A percentile compares a stretch with the other conserved stretches of the same genome.
These are phyloP conservation scores for Columba janthina DNA, from an alignment of 2,113 vertebrate genomes.

Conservation along the genomic window DNA sequence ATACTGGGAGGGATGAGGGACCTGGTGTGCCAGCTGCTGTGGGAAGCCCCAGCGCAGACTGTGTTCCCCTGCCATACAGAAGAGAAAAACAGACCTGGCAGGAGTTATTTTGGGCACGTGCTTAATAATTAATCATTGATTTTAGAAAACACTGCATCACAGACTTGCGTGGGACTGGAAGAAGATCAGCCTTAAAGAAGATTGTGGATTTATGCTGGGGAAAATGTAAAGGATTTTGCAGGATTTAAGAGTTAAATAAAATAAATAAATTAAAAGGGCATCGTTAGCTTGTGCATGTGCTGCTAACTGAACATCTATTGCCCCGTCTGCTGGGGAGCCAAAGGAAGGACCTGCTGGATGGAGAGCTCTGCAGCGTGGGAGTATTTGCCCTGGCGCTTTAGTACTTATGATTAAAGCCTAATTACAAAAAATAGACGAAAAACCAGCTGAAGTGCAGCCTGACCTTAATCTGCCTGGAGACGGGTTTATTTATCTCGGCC, in stretches of 20 bases:
- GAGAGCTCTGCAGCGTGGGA: constrained; percentile 47
- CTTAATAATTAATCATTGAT: constrained; percentile 51
- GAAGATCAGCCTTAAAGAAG: constrained; percentile 66
- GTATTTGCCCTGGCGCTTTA: constrained; percentile 63
- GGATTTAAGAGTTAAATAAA: constrained; percentile 51
- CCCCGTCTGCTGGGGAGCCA: constrained; percentile 39
- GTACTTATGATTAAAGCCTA: constrained; percentile 69
- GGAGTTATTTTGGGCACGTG: constrained; percentile 29
- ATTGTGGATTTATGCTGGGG: constrained; percentile 56
- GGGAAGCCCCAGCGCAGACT: not conserved
- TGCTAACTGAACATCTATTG: constrained; percentile 37
- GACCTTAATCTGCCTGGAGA: constrained; percentile 73
- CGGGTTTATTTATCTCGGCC: constrained; percentile 66
- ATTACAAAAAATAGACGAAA: constrained; percentile 72
- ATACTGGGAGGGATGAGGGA: not conserved
- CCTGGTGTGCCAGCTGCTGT: not conserved
- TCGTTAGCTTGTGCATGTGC: not conserved
- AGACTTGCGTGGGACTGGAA: constrained; percentile 46
- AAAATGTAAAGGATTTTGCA: constrained; percentile 59
- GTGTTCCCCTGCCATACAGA: not conserved
- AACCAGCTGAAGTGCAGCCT: constrained; percentile 70
- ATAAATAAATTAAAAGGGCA: not conserved
- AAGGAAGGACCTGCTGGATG: not conserved
- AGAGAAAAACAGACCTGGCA: not conserved
- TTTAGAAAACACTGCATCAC: constrained; percentile 34